phyloP scores from a whole-genome alignment of 1,140 invertebrate genomes.

The Andricus grossulariae region DNA sequence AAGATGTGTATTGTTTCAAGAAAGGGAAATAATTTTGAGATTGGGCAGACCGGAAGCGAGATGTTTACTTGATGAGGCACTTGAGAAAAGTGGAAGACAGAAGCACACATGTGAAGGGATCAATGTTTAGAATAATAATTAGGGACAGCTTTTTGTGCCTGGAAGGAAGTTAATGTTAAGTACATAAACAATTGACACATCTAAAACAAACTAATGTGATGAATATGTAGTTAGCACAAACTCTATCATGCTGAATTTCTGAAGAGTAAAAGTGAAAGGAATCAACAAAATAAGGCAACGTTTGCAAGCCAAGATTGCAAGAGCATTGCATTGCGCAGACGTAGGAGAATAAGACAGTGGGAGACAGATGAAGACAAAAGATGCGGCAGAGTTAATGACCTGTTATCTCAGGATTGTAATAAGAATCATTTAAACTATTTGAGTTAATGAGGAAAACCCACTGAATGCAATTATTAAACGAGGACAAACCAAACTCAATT shows the following conservation, averaged over 20 bases:
- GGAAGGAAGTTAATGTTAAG: background rate
- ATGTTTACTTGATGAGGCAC: conserved; percentile 3
- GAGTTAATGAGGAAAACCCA: background rate
- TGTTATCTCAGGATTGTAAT: conserved; percentile 58
- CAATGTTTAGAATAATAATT: conserved; percentile 14
- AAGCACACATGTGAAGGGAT: conserved; percentile 19
- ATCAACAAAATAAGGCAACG: background rate
- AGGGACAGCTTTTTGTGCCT: background rate
- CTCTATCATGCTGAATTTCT: too few relatives aligned
- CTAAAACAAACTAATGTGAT: background rate
- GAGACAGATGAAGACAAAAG: conserved; percentile 61
- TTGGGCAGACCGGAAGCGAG: background rate
- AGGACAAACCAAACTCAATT: background rate
- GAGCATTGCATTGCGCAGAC: background rate
- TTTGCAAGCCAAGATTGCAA: conserved; percentile 2
- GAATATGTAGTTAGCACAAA: too few relatives aligned
- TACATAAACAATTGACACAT: too few relatives aligned
- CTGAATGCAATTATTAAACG: background rate
- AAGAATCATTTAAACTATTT: conserved; percentile 14
- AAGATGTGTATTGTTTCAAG: conserved; percentile 22
- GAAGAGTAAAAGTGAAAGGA: background rate
- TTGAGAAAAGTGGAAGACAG: conserved; percentile 19
- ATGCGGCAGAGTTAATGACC: conserved; percentile 70
- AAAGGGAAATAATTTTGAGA: conserved; percentile 19
- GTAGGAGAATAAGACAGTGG: background rate